Conservation (phyloP, 2,113 vertebrate genomes). For the Felis chaus region DNA sequence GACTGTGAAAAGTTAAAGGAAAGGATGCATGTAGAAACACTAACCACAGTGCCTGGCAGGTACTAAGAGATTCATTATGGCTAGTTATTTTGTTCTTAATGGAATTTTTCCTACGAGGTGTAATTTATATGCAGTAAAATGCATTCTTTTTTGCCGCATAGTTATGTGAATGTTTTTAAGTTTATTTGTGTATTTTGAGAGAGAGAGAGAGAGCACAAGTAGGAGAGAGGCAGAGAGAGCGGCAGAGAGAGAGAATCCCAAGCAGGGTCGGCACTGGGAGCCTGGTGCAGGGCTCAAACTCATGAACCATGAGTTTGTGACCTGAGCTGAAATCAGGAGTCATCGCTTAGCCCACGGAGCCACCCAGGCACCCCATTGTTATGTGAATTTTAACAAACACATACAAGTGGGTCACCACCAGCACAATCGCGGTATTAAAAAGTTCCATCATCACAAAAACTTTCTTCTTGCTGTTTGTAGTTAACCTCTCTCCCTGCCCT, state of each 20-base stretch:
- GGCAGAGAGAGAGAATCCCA: too few relatives aligned
- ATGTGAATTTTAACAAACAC: not conserved
- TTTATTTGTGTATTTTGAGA: too few relatives aligned
- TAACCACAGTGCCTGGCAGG: not conserved
- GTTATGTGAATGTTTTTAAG: not conserved
- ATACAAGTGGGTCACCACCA: not conserved
- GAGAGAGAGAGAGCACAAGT: too few relatives aligned
- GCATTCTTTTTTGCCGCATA: not conserved
- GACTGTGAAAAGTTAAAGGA: not conserved
- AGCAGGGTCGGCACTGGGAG: too few relatives aligned
- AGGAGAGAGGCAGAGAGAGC: too few relatives aligned
- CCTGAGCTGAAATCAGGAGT: too few relatives aligned
- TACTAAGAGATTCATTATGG: not conserved
- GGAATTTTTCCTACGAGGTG: not conserved
- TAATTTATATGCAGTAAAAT: not conserved
- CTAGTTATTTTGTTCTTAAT: not conserved
- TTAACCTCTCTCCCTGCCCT: not conserved
- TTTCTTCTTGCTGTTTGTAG: not conserved
- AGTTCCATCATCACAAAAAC: not conserved
- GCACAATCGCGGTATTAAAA: not conserved
- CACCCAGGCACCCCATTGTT: not conserved
- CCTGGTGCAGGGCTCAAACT: too few relatives aligned
- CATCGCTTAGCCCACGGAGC: too few relatives aligned
- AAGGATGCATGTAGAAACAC: not conserved
- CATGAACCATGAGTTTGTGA: too few relatives aligned